Evolutionary conservation across 2,888 invertebrate species (phyloP), one percentile per base, ranked within the genome.

Genomic region (Tachystola acroxantha): DNA sequence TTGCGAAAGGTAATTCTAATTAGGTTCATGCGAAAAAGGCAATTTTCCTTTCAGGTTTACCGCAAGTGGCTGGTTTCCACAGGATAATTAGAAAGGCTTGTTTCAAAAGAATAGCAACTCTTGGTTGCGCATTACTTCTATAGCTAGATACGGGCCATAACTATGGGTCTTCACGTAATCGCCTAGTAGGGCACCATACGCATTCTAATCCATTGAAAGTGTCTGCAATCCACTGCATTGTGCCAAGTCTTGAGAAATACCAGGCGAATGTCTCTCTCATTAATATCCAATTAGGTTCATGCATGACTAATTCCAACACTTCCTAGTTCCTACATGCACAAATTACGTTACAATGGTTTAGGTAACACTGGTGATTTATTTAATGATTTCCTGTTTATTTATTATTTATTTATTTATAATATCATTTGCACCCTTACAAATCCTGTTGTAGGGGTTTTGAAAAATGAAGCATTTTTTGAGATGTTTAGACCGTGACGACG

Each of bases 181-280:
- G 20, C 33, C 33, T 42, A 39, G 28, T 13, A 48, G 38, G 37
- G 41, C 32, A 33, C 26, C 39, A 35, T 34, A 38, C 43, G 55
- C 54, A 62, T 58, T 54, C 48, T 56, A 63, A 61, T 51, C 47
- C 32, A 46, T 46, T 45, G 57, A 56, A 56, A 55, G 53, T 47
- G 43, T 43, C 39, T 41, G 45, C 44, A 39, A 19, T 20, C n/a
- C 19, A 7, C n/a, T 13, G 19, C 9, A 10, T 13, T 16, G 33
- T 34, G 42, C 37, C 35, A 37, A 39, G 43, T 45, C 39, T 54
- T 50, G 44, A 48, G 50, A 57, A 57, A 56, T 45, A 42, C 37
- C 30, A 42, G 32, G 44, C 48, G 47, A 49, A 42, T 50, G 48
- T 41, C 48, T 34, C 20, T 32, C 45, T 57, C 54, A 57, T 54